Evolutionary conservation across 2,888 invertebrate species (phyloP).

Genomic region (Epirrita christyi): DNA sequence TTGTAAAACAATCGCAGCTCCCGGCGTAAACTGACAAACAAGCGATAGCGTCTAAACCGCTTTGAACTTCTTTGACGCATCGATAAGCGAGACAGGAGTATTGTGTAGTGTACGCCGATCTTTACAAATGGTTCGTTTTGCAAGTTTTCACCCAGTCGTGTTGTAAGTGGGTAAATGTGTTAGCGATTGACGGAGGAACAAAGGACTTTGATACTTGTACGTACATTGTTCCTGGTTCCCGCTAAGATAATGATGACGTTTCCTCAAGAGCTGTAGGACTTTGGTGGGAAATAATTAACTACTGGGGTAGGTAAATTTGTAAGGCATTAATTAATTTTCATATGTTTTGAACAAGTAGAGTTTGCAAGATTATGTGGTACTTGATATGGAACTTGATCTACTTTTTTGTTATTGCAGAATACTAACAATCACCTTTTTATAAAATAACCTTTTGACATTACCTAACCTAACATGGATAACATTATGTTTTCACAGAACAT

Average conservation of each 20-base stretch:
- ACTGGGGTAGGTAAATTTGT: not conserved
- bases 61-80: slow-evolving; percentile 83
- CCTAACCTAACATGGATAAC: no score
- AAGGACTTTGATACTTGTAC: slow-evolving; percentile 44
- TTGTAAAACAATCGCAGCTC: slow-evolving; percentile 76
- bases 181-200: slow-evolving; percentile 75
- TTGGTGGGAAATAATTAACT: slow-evolving; percentile 57
- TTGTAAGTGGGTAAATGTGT: slow-evolving; percentile 81
- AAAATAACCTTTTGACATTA: no score
- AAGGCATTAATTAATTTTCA: not conserved
- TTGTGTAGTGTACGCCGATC: slow-evolving; percentile 46
- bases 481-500: no score
- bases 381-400: no score
- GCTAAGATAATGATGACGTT: slow-evolving; percentile 72
- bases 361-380: not conserved
- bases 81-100: slow-evolving; percentile 70
- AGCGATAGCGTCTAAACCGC: slow-evolving; percentile 67
- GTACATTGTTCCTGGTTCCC: slow-evolving; percentile 55
- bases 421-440: no score
- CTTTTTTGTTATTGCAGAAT: no score
- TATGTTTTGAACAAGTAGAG: not conserved
- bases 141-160: slow-evolving; percentile 76
- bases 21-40: slow-evolving; percentile 79
- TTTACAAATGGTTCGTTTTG: slow-evolving; percentile 75
- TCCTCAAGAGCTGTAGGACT: slow-evolving; percentile 50